phyloP scores from a whole-genome alignment of 2,797 vertebrate species.

The Percopsis omiscomaycus region DNA sequence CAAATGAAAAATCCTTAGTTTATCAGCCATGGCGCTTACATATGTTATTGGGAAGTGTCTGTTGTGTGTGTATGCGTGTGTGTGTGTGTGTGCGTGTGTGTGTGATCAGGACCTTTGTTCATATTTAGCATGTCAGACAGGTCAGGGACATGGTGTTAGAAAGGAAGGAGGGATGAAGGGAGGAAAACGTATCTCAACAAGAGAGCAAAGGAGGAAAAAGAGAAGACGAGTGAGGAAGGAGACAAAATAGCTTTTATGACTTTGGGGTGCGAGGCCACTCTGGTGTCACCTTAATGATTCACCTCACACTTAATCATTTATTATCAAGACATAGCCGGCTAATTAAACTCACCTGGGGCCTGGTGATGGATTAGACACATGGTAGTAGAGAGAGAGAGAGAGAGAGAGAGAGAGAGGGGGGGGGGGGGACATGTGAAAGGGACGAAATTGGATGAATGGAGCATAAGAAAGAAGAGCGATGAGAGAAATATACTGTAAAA shows the following conservation, averaged over 20 bases:
- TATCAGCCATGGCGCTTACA: conserved; percentile 7
- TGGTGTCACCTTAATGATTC: too few relatives aligned
- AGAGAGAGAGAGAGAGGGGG: background rate
- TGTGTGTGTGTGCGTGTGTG: background rate
- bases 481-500: background rate
- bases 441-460: background rate
- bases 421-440: background rate
- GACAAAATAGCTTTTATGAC: too few relatives aligned
- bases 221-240: too few relatives aligned
- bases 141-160: too few relatives aligned
- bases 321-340: conserved; percentile 51
- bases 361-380: conserved; percentile 40
- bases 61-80: background rate
- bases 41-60: background rate
- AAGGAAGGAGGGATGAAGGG: too few relatives aligned
- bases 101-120: too few relatives aligned
- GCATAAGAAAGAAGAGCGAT: background rate
- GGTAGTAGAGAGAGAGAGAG: background rate
- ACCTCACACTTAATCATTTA: conserved; percentile 46
- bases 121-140: too few relatives aligned
- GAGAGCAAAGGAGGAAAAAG: conserved; percentile 12
- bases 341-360: conserved; percentile 47
- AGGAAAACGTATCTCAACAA: background rate
- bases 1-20: conserved; percentile 32
- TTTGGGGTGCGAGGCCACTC: too few relatives aligned